Base-by-base conservation (phyloP, 1,140 invertebrate genomes). In the Helicoverpa armigera region DNA sequence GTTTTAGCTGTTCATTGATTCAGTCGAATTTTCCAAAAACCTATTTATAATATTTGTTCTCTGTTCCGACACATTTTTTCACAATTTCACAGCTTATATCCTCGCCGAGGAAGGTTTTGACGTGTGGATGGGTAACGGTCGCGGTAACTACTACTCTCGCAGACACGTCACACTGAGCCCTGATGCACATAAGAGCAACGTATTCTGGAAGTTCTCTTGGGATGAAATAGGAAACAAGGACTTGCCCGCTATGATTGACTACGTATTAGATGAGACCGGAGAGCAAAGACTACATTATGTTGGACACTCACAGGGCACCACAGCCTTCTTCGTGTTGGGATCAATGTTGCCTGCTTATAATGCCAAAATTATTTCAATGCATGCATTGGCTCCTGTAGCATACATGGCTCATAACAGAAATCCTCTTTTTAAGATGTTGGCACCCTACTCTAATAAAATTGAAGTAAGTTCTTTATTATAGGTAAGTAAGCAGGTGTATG, bases 191-290 rank as follows among this genome's bases (percentile, higher is more conserved):
- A 31, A 90, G 0, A 95, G 96, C 73, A 89, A 94, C 14, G 90
- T 96, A 69, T 98, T 97, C 87, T 98, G 98, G 98, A 92, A 96
- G 81, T 98, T 97, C 87, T 97, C 97, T 61, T 98, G 96, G 95
- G 97, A 98, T 87, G 97, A 98, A 93, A 98, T 98, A 95, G 97
- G 97, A 58, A 91, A 96, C 51, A 96, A 96, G 80, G 98, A 98
- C 92, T 84, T 98, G 48, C 97, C 98, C 2, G 96, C 97, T 0
- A 97, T 97, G 92, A 96, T 98, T 56, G 96, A 98, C 87, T 97
- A 97, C 86, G 95, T 97, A 48, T 90, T 98, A 2, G 90, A 94
- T 16, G 86, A 91, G 12, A 97, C 97, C 0, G 95, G 95, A 3
- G 90, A 95, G 77, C 83, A 94, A 18, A 92, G 96, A 78, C 85